Base-by-base conservation (phyloP, 2,113 vertebrate genomes). In the Microcebus lehilahytsara region DNA sequence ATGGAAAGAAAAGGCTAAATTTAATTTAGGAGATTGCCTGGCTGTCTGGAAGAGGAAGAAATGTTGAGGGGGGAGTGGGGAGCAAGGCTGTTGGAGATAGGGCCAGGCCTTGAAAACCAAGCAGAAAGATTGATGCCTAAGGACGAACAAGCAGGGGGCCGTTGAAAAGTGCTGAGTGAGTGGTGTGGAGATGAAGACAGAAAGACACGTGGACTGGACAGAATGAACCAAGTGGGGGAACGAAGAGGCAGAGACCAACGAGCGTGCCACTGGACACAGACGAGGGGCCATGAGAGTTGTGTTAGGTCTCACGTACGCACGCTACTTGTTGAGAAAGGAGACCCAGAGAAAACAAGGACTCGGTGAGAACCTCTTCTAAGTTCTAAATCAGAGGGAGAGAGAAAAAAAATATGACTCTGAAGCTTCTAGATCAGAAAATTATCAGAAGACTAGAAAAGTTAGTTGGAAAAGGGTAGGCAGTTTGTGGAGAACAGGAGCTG, bases 1-100 rank as follows among this genome's bases (percentile, higher is more conserved):
- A 56, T 37, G 58, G 91, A 62, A 23, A 64, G 91, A 78, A 85
- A 81, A 92, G 79, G 37, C 10, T 37, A 66, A 93, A 81, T 56
- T 34, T 34, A 74, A 72, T 17, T 53, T 27, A 11, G 62, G 67
- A 72, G 79, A 93, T 30, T 90, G 62, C 56, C 56, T 51, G 37
- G 49, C 64, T 56, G 10, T 27, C 81, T 85, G 66, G n/a, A 91
- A 95, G 85, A 87, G 11, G 51, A 69, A 84, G 71, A 27, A 30
- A 16, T 49, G 14, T 42, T 77, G 71, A 87, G 71, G 32, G 83
- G n/a, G n/a, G 30, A 22, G 8, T 22, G 19, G 51, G 51, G 72
- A 87, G 11, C 16, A 74, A 84, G 22, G 25, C 12, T 49, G 16
- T 14, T 14, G 12, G 4, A n/a, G 42, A 5, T 9, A 27, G 51